A percentile compares a stretch with the other conserved stretches of the same genome.
phyloP scores from a whole-genome alignment of 2,113 vertebrate species.

The Mobula hypostoma region DNA sequence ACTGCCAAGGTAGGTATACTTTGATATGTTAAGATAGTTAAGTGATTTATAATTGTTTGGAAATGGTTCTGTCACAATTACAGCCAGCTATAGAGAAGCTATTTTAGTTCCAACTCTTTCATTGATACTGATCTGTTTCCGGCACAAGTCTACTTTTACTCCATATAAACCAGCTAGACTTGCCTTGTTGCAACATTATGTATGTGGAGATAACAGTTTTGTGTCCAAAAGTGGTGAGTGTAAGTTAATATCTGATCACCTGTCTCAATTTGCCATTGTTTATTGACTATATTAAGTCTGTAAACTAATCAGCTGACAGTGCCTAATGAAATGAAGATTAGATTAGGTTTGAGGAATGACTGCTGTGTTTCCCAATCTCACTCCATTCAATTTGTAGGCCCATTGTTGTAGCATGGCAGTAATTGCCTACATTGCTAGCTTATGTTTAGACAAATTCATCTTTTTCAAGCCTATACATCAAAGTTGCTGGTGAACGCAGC shows the following conservation, averaged over 20 bases:
- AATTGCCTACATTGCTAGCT: not conserved
- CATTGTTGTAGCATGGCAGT: not conserved
- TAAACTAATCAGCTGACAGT: not conserved
- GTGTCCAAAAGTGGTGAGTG: not conserved
- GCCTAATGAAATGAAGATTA: not conserved
- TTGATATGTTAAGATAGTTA: not conserved
- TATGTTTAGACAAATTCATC: no score
- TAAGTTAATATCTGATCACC: not conserved
- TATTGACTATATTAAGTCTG: not conserved
- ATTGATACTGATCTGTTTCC: not conserved
- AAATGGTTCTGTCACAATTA: not conserved
- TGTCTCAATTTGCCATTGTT: not conserved
- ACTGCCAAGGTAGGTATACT: slow-evolving; percentile 74
- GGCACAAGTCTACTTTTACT: not conserved
- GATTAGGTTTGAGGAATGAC: not conserved
- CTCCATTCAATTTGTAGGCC: not conserved
- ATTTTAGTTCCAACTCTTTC: no score
- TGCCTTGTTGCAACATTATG: not conserved
- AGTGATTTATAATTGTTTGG: not conserved
- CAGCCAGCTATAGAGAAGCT: not conserved
- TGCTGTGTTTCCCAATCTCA: not conserved
- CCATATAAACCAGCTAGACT: not conserved
- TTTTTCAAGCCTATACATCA: no score
- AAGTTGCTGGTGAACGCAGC: no score
- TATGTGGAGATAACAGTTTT: not conserved